These are phyloP conservation scores for Brachionus sp. DNA, from an alignment of 1,140 invertebrate species.

Conservation along the genomic window DNA sequence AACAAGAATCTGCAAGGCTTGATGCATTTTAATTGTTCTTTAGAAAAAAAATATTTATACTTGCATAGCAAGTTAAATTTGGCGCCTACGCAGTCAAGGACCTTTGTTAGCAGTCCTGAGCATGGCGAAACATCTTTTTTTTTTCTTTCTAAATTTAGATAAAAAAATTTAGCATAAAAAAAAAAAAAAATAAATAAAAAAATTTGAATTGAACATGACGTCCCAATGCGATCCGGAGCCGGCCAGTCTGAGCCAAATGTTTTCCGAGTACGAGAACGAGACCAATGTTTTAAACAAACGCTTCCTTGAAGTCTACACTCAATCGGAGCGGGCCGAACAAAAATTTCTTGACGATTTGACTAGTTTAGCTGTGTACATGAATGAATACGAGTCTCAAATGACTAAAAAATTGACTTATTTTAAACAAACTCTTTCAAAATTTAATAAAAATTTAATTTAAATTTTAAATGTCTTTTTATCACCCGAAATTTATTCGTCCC, in stretches of 20 bases:
- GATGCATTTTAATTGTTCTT: not conserved
- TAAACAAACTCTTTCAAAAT: constrained; percentile 38
- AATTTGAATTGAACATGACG: not conserved
- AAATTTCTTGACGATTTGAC: constrained; percentile 21
- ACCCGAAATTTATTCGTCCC: constrained; percentile 25
- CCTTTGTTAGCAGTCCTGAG: not conserved
- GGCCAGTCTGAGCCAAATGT: not conserved
- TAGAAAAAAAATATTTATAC: not conserved
- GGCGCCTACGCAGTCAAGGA: not conserved
- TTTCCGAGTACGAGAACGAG: not conserved
- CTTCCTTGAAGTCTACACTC: not conserved
- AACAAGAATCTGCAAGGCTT: not conserved
- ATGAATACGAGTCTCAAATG: constrained; percentile 23
- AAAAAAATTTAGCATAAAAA: too few species aligned
- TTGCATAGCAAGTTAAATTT: not conserved
- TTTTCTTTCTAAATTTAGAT: not conserved
- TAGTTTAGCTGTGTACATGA: not conserved
- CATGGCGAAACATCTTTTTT: too few species aligned
- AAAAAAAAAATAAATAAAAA: not conserved
- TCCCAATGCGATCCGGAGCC: not conserved
- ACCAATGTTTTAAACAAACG: not conserved
- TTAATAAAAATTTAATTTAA: constrained; percentile 31
- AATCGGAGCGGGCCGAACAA: not conserved
- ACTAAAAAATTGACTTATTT: not conserved
- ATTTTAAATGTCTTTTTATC: not conserved